phyloP scores from a whole-genome alignment of 2,113 vertebrate genomes.

The Furnarius figulus region DNA sequence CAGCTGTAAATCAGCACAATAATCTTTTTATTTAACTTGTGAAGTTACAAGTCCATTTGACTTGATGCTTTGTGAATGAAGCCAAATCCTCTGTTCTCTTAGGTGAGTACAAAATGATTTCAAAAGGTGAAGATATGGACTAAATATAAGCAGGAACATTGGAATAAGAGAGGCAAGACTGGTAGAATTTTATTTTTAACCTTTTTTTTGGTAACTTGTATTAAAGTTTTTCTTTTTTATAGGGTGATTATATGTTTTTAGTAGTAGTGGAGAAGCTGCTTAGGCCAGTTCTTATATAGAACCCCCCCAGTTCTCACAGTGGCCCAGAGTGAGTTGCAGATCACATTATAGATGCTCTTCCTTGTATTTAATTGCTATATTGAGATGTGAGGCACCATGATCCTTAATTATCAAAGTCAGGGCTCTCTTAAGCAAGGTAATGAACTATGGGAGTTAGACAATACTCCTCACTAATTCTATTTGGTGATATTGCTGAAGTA shows the following conservation, averaged over 20 bases:
- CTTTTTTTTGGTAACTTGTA: background rate
- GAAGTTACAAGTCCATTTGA: background rate
- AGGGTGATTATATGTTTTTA: no score
- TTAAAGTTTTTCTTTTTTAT: background rate
- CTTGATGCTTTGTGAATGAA: background rate
- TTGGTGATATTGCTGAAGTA: background rate
- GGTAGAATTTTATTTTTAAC: background rate
- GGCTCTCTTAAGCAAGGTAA: background rate
- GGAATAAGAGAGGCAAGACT: background rate
- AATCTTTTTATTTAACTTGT: background rate
- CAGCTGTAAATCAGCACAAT: background rate
- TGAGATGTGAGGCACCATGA: background rate
- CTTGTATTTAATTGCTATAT: background rate
- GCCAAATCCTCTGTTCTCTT: background rate
- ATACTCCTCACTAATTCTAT: background rate
- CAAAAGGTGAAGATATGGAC: background rate
- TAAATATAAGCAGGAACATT: background rate
- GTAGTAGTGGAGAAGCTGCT: background rate
- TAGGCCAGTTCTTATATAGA: background rate
- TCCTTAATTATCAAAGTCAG: background rate
- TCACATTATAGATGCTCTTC: no score
- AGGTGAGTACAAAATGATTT: background rate
- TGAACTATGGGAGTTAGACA: background rate
- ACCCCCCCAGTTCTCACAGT: background rate
- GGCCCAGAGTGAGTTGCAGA: background rate